Percentiles rank a stretch among this genome's conserved stretches.
Conservation (phyloP, 2,113 vertebrate species). For the Pseudonaja textilis region DNA sequence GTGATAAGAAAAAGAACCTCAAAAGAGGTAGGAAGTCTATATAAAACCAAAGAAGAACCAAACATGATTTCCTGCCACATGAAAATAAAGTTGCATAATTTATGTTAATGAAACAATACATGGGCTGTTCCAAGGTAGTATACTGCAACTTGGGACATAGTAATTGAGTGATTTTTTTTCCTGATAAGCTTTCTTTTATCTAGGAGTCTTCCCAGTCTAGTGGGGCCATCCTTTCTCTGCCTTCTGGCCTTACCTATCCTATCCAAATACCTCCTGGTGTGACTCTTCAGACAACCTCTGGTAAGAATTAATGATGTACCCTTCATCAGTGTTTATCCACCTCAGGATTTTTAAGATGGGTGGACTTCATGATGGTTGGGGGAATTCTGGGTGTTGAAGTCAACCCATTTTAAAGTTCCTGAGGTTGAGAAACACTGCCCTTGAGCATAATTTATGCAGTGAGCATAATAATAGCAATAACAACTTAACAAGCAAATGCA, state of each 20-base stretch:
- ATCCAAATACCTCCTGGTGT: constrained; percentile 90
- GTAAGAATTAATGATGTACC: constrained; percentile 62
- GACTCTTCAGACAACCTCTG: constrained; percentile 86
- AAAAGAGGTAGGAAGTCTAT: not conserved
- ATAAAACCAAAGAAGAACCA: not conserved
- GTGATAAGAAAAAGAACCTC: not conserved
- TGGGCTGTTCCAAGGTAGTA: too few species aligned
- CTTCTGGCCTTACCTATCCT: constrained; percentile 82
- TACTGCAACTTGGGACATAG: not conserved
- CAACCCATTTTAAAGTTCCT: not conserved
- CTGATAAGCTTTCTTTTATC: constrained; percentile 36
- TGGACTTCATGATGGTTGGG: not conserved
- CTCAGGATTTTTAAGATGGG: not conserved
- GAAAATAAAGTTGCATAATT: not conserved
- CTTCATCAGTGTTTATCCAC: not conserved
- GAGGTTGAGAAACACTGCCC: not conserved
- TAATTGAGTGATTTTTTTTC: constrained; percentile 20
- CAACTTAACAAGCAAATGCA: not conserved
- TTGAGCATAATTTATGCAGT: not conserved
- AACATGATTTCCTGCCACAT: not conserved
- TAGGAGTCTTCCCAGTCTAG: constrained; percentile 73
- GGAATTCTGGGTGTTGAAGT: not conserved
- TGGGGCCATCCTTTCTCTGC: constrained; percentile 76
- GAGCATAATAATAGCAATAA: not conserved
- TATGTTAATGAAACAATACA: not conserved